These are phyloP conservation scores for Eutolmus rufibarbis DNA, from an alignment of 2,888 invertebrate species.

Conservation along the genomic window DNA sequence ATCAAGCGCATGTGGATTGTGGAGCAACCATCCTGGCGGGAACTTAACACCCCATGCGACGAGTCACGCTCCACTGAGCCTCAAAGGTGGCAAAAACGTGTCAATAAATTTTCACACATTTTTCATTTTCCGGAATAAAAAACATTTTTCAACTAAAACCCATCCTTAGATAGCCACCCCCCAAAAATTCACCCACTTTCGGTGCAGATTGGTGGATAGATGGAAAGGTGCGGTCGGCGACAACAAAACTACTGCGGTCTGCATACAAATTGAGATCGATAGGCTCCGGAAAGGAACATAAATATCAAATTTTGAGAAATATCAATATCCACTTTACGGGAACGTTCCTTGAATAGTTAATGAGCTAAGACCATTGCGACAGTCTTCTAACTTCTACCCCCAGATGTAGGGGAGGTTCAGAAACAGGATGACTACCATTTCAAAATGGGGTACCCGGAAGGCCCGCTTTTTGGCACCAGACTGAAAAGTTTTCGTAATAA, in stretches of 20 bases:
- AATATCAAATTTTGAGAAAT: constrained; percentile 63
- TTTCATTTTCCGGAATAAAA: constrained; percentile 9
- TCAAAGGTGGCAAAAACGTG: constrained; percentile 35
- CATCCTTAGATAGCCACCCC: not conserved
- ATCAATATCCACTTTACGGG: constrained; percentile 63
- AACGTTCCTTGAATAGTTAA: constrained; percentile 60
- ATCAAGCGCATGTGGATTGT: not conserved
- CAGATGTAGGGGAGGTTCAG: not conserved
- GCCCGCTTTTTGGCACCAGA: not conserved
- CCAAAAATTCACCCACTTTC: not conserved
- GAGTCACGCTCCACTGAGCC: not conserved
- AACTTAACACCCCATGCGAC: not conserved
- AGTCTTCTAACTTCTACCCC: not conserved
- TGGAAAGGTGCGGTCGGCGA: not conserved
- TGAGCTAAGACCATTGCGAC: not conserved
- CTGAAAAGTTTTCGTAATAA: constrained; percentile 12
- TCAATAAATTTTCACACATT: constrained; percentile 39
- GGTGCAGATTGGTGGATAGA: not conserved
- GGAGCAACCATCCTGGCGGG: not conserved
- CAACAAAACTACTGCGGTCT: not conserved
- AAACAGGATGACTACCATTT: not conserved
- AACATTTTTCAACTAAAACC: not conserved
- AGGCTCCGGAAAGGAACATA: constrained; percentile 54
- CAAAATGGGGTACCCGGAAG: not conserved
- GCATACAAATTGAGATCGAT: constrained; percentile 36